Conservation (phyloP, 2,888 invertebrate genomes). For the Volucella zonaria region DNA sequence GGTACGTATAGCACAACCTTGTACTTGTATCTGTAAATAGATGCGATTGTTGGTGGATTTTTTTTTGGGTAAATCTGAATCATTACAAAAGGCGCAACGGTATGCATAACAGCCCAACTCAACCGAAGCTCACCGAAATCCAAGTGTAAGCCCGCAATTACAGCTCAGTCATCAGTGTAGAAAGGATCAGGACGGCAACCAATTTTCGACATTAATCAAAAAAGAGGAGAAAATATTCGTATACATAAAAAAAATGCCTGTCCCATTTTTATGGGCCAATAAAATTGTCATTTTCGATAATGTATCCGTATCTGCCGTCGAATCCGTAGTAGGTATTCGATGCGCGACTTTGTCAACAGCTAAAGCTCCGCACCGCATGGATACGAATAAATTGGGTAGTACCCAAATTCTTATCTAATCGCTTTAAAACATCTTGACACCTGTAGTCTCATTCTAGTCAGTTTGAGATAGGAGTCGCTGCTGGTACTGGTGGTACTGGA, state of each 20-base stretch:
- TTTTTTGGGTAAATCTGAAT: slow-evolving; percentile 5
- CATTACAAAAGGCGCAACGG: slow-evolving; percentile 26
- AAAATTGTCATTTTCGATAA: slow-evolving; percentile 82
- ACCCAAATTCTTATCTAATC: slow-evolving; percentile 81
- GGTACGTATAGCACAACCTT: too few relatives aligned
- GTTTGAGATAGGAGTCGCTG: too few relatives aligned
- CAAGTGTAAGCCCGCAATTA: slow-evolving; percentile 33
- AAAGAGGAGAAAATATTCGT: slow-evolving; percentile 32
- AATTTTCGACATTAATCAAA: slow-evolving; percentile 80
- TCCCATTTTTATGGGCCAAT: slow-evolving; percentile 82
- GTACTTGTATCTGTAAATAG: too few relatives aligned
- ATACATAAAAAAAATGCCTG: slow-evolving; percentile 43
- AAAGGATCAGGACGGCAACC: slow-evolving; percentile 31
- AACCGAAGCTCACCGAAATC: not conserved
- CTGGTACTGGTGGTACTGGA: not conserved
- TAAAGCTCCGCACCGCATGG: slow-evolving; percentile 18
- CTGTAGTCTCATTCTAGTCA: slow-evolving; percentile 76
- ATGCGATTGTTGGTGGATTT: slow-evolving; percentile 31
- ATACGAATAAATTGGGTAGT: not conserved
- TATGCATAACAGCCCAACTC: slow-evolving; percentile 23
- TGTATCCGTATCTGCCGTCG: slow-evolving; percentile 59
- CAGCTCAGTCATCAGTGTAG: not conserved
- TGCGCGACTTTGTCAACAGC: slow-evolving; percentile 20
- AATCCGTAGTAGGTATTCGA: slow-evolving; percentile 21
- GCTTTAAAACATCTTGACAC: slow-evolving; percentile 81